phyloP scores from a whole-genome alignment of 2,113 vertebrate genomes.

The Pterocles gutturalis region DNA sequence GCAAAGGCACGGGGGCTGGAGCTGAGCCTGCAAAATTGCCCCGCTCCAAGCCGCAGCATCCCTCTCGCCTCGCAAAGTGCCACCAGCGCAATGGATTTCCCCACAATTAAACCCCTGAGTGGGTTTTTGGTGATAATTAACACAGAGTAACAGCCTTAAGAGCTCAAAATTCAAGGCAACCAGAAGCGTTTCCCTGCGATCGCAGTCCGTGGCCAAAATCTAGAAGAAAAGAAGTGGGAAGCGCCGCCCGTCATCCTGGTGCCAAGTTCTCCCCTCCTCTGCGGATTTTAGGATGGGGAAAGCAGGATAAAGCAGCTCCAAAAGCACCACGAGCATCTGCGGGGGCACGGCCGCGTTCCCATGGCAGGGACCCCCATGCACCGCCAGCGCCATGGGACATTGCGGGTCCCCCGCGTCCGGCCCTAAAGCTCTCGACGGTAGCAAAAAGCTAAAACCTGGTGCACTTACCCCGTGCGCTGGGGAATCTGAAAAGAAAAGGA shows the following conservation, averaged over 20 bases:
- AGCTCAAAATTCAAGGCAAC: slow-evolving; percentile 6
- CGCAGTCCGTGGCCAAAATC: background rate
- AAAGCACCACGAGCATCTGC: slow-evolving; percentile 13
- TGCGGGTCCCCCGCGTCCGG: background rate
- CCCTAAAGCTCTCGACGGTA: slow-evolving; percentile 47
- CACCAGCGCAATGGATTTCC: background rate
- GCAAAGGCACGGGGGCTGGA: accelerated
- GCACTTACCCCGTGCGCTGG: slow-evolving; percentile 71
- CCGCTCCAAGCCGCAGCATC: background rate
- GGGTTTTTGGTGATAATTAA: accelerated
- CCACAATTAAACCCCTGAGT: accelerated
- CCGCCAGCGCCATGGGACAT: background rate
- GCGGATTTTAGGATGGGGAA: background rate
- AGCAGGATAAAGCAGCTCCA: background rate
- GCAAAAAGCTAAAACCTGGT: slow-evolving; percentile 61
- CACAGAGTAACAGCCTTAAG: background rate
- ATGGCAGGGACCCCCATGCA: slow-evolving; percentile 29
- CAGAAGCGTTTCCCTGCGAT: background rate
- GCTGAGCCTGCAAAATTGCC: background rate
- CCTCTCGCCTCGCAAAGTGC: background rate
- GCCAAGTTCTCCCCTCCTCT: background rate
- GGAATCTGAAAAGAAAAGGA: slow-evolving; percentile 76
- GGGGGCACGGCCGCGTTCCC: background rate
- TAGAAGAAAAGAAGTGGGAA: slow-evolving; percentile 49
- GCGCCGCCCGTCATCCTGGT: background rate